Evolutionary conservation across 1,140 invertebrate species (phyloP).

Genomic region (Lanistes nyassanus): DNA sequence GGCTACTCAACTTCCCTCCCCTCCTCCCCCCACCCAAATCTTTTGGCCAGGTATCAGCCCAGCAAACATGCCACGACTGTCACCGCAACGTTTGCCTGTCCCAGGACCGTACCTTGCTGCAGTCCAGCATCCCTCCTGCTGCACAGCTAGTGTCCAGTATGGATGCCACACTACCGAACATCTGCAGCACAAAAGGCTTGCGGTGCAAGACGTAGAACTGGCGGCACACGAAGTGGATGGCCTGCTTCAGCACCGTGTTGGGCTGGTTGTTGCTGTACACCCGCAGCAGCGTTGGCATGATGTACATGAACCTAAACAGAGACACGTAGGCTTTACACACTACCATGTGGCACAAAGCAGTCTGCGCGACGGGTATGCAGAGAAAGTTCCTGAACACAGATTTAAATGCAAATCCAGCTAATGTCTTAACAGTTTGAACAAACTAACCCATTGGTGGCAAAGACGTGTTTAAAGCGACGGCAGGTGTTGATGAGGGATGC

Average conservation of each 20-base stretch:
- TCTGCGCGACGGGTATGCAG: neutral
- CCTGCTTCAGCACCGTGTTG: constrained; percentile 89
- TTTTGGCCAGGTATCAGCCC: too few species aligned
- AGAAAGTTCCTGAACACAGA: neutral
- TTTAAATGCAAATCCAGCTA: neutral
- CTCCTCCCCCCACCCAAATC: too few species aligned
- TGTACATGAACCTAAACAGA: constrained; percentile 83
- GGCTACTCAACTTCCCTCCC: too few species aligned
- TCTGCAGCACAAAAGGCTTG: constrained; percentile 98
- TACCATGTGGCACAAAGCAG: neutral
- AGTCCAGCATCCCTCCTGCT: constrained; percentile 77
- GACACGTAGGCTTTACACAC: neutral
- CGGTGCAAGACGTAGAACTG: constrained; percentile 98
- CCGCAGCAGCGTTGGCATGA: constrained; percentile 96
- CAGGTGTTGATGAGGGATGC: constrained; percentile 97
- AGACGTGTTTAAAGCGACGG: constrained; percentile 98
- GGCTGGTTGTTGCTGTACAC: constrained; percentile 98
- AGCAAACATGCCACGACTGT: too few species aligned
- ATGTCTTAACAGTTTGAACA: neutral
- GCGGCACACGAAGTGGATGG: constrained; percentile 97
- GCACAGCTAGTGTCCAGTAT: constrained; percentile 79
- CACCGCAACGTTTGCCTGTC: too few species aligned
- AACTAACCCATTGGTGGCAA: constrained; percentile 91
- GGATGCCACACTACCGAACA: constrained; percentile 97
- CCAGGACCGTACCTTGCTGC: constrained; percentile 82